A percentile compares a stretch with the other conserved stretches of the same genome.
Conservation (phyloP, 2,888 invertebrate species). For the Caenorhabditis plicata region DNA sequence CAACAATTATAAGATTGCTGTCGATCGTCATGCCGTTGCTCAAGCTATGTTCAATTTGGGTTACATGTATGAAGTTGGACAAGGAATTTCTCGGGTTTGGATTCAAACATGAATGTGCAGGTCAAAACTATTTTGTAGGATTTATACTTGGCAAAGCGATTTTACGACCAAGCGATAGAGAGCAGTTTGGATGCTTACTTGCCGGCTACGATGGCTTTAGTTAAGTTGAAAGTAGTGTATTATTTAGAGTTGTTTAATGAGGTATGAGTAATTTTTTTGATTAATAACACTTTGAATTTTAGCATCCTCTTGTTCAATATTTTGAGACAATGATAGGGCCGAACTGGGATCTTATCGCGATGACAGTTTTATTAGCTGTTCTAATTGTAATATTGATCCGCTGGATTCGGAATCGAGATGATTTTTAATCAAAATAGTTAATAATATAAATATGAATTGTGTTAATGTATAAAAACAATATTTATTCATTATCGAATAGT, state of each 20-base stretch:
- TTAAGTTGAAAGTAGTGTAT: conserved; percentile 80
- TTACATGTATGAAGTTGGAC: conserved; percentile 97
- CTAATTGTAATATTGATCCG: too few relatives aligned
- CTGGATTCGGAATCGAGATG: too few relatives aligned
- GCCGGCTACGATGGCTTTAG: conserved; percentile 86
- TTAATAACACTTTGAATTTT: too few relatives aligned
- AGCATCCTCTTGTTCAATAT: not conserved
- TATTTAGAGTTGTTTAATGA: conserved; percentile 68
- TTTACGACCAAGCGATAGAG: conserved; percentile 93
- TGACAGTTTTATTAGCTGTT: not conserved
- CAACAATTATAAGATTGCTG: conserved; percentile 73
- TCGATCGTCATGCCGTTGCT: conserved; percentile 90
- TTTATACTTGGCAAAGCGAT: conserved; percentile 92
- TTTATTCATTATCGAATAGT: too few relatives aligned
- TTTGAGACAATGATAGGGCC: not conserved
- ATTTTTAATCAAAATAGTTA: too few relatives aligned
- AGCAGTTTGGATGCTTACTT: conserved; percentile 88
- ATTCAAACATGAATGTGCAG: too few relatives aligned
- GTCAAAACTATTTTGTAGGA: conserved; percentile 69
- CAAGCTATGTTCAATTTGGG: conserved; percentile 99
- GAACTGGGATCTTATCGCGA: not conserved
- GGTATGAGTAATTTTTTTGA: conserved; percentile 8
- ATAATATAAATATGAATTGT: too few relatives aligned
- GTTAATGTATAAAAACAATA: too few relatives aligned
- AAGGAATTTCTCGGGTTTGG: conserved; percentile 78